A percentile compares a stretch with the other conserved stretches of the same genome.
These are phyloP conservation scores for Cerastoderma edule DNA, from an alignment of 2,888 invertebrate species.

Conservation along the genomic window DNA sequence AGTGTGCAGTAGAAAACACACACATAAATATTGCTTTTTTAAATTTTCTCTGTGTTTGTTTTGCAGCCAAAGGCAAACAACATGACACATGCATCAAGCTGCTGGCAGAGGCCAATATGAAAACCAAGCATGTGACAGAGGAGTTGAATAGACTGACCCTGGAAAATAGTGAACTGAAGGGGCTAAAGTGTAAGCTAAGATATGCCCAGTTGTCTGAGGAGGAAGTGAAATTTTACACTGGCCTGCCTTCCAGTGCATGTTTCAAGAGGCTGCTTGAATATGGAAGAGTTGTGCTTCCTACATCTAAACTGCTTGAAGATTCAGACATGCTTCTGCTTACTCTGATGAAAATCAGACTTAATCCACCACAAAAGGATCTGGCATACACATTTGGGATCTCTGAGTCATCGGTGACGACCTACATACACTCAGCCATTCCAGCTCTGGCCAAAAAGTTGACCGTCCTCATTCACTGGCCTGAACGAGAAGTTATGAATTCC, in stretches of 20 bases:
- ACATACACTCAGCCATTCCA: background rate
- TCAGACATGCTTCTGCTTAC: background rate
- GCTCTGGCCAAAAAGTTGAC: background rate
- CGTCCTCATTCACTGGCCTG: slow-evolving; percentile 1
- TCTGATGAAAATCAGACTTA: slow-evolving; percentile 26
- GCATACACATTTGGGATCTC: slow-evolving; percentile 15
- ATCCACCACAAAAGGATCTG: slow-evolving; percentile 13
- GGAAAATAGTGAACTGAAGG: background rate
- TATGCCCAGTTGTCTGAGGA: background rate
- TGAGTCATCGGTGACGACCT: background rate
- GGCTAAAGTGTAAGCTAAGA: background rate
- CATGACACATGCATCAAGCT: no score
- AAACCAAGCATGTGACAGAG: background rate
- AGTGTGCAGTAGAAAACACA: no score
- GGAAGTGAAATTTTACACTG: background rate
- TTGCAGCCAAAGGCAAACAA: no score
- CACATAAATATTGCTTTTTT: no score
- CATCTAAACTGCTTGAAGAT: background rate
- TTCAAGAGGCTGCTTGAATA: background rate
- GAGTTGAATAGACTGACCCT: background rate
- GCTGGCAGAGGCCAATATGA: background rate
- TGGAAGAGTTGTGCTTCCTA: background rate
- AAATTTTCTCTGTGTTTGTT: no score
- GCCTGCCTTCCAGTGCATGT: background rate
- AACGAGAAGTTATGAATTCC: background rate